These are phyloP conservation scores for Python bivittatus DNA, from an alignment of 2,113 vertebrate species.

Conservation along the genomic window DNA sequence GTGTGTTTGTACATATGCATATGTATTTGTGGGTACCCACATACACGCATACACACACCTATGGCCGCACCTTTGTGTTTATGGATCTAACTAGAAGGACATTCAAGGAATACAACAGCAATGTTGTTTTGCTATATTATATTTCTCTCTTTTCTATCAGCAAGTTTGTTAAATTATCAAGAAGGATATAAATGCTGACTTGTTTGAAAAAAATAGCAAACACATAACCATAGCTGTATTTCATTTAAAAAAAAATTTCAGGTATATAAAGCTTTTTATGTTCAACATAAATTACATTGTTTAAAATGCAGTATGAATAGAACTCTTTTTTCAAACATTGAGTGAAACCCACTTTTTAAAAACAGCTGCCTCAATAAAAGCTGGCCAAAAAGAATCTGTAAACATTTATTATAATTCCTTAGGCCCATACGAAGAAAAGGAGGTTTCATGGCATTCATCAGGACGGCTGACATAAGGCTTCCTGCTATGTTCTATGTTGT, in stretches of 20 bases:
- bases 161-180: conserved; percentile 56
- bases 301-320: conserved; percentile 36
- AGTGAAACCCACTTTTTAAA: conserved; percentile 46
- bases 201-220: conserved; percentile 39
- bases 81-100: conserved; percentile 44
- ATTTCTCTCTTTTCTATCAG: conserved; percentile 53
- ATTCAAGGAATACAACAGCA: conserved; percentile 50
- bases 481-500: conserved; percentile 36
- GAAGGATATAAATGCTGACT: conserved; percentile 32
- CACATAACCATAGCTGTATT: conserved; percentile 56
- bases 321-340: conserved; percentile 34
- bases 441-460: conserved; percentile 30
- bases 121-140: conserved; percentile 38
- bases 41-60: neutral
- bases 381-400: conserved; percentile 41
- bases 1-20: no score
- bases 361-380: conserved; percentile 62
- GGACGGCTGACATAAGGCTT: conserved; percentile 39
- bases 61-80: conserved; percentile 9
- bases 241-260: conserved; percentile 30
- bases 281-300: neutral
- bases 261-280: conserved; percentile 22
- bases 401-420: conserved; percentile 55
- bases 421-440: conserved; percentile 48
- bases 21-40: neutral